Base-by-base conservation (phyloP, 1,140 invertebrate species). In the Papilio machaon region DNA sequence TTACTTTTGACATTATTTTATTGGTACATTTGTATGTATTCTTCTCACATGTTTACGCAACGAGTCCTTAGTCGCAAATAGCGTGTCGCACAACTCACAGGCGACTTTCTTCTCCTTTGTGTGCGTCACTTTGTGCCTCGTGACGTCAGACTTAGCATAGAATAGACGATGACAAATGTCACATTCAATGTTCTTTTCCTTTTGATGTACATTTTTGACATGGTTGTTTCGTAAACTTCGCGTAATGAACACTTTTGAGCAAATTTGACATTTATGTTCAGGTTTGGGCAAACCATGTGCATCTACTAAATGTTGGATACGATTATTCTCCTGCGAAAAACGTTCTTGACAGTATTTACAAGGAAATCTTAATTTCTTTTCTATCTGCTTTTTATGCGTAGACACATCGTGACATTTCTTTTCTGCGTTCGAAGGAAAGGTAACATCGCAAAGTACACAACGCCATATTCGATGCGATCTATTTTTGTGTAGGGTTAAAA, bases 201-300 rank as follows among this genome's bases (percentile, higher is more conserved):
- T 94, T 80, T 86, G 89, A 80, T 94, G 93, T 0, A 92, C 92
- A 67, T 83, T 89, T 76, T 90, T 91, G 8, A 90, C 58, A 58
- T 94, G 93, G 84, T 91, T 93, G 80, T 92, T 94, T 38, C 90
- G 84, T 2, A 94, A 78, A 80, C 91, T 90, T 10, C 83, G 85
- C 1, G 93, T 94, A 30, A 94, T 86, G 81, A 91, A 94, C 0
- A 78, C 77, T 85, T 94, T 94, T 0, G 60, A 52, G 73, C 93
- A 94, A 17, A 91, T 52, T 0, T 73, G 11, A 83, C 93, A 94
- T 73, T 85, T 90, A 46, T 89, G 82, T 11, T 92, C 90, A 0
- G 93, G 93, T 79, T 83, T 88, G 0, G 67, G 73, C 58, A 92
- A 82, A 5, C 90, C 92, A 47, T 94, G 93, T n/a, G 87, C 89